Evolutionary conservation across 2,113 vertebrate genomes (phyloP).

Genomic region (Anas platyrhynchos): DNA sequence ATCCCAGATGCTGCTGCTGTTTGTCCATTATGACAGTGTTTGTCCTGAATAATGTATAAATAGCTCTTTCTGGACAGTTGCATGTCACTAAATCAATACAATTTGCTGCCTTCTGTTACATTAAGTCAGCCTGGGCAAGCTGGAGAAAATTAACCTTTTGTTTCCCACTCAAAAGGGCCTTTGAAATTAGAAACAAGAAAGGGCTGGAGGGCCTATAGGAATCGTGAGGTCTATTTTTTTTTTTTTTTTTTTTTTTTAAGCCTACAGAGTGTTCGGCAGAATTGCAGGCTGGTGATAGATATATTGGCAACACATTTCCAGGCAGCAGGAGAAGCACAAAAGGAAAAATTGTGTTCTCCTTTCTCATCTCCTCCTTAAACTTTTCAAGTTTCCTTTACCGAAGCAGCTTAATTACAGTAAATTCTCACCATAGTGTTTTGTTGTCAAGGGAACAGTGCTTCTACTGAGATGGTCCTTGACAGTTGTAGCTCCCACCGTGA

Average conservation of each 20-base stretch:
- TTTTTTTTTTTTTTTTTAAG: neutral
- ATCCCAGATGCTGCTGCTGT: slow-evolving; percentile 96
- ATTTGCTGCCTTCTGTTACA: slow-evolving; percentile 91
- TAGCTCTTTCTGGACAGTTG: slow-evolving; percentile 89
- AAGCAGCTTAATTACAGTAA: slow-evolving; percentile 3
- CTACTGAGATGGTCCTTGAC: neutral
- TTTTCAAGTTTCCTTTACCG: neutral
- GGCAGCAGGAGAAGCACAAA: neutral
- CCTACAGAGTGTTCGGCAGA: slow-evolving; percentile 4
- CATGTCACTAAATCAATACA: slow-evolving; percentile 91
- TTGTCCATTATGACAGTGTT: slow-evolving; percentile 93
- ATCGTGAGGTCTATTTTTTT: slow-evolving; percentile 13
- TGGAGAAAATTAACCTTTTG: slow-evolving; percentile 90
- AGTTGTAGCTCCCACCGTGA: neutral
- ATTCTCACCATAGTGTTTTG: neutral
- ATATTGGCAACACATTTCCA: neutral
- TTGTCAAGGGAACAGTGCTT: neutral
- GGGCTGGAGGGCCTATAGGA: slow-evolving; percentile 42
- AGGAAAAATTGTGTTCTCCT: neutral
- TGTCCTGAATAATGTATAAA: slow-evolving; percentile 91
- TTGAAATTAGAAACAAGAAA: slow-evolving; percentile 79
- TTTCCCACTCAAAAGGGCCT: slow-evolving; percentile 81
- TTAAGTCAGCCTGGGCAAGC: slow-evolving; percentile 86
- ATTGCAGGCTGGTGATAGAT: neutral
- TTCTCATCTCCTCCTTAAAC: neutral